phyloP scores from a whole-genome alignment of 2,888 invertebrate species.

The Oscheius sp. region DNA sequence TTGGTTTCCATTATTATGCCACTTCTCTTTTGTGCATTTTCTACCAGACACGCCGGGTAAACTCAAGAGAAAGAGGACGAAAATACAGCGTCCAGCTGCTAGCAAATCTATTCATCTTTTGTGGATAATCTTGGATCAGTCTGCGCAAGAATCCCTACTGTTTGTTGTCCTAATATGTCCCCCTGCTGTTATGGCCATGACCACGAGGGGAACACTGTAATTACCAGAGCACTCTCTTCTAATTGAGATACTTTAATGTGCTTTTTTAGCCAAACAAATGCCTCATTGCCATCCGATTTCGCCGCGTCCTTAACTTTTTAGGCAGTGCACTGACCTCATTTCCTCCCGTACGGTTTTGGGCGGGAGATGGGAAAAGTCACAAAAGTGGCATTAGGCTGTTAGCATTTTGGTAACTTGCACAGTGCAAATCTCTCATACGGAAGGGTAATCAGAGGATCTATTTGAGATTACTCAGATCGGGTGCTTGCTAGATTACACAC shows the following conservation, averaged over 20 bases:
- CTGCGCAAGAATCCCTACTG: neutral
- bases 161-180: neutral
- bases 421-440: neutral
- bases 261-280: neutral
- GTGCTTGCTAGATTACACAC: neutral
- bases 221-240: slow-evolving; percentile 14
- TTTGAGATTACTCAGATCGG: slow-evolving; percentile 41
- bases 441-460: slow-evolving; percentile 17
- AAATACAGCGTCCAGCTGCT: neutral
- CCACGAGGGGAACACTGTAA: slow-evolving; percentile 11
- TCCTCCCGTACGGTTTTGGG: neutral
- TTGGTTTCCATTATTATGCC: slow-evolving; percentile 18
- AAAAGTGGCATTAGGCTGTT: neutral
- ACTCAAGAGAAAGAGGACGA: neutral
- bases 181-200: slow-evolving; percentile 29
- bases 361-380: neutral
- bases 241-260: slow-evolving; percentile 13
- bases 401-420: neutral
- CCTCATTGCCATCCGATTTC: neutral
- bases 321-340: slow-evolving; percentile 31
- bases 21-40: neutral
- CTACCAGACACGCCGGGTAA: neutral
- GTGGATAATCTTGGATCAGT: neutral
- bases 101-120: neutral
- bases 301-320: slow-evolving; percentile 25